phyloP scores from a whole-genome alignment of 1,140 invertebrate genomes.

The Ostrea edulis region DNA sequence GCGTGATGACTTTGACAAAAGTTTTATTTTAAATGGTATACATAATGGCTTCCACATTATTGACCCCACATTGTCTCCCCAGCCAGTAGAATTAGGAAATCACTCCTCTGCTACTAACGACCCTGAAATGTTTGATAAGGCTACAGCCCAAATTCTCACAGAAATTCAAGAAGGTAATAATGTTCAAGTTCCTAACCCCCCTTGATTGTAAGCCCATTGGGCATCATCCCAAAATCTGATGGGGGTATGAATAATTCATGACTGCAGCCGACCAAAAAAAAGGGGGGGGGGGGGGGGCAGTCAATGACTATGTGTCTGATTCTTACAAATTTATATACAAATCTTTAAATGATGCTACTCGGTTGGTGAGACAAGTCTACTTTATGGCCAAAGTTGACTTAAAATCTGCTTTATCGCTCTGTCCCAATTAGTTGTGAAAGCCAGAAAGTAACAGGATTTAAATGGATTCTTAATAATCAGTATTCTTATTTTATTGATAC shows the following conservation, averaged over 20 bases:
- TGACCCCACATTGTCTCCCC: not conserved
- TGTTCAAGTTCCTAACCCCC: constrained; percentile 1
- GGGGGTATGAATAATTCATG: constrained; percentile 48
- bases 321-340: too few relatives aligned
- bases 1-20: constrained; percentile 28
- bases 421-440: constrained; percentile 29
- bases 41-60: not conserved
- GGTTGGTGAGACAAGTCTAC: not conserved
- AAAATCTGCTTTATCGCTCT: constrained; percentile 49
- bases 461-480: not conserved
- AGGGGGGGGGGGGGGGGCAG: constrained; percentile 37
- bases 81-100: not conserved
- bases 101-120: not conserved
- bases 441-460: constrained; percentile 28
- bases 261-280: constrained; percentile 40
- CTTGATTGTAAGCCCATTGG: constrained; percentile 39
- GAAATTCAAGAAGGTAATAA: constrained; percentile 44
- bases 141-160: constrained; percentile 3
- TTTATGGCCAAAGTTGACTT: constrained; percentile 48
- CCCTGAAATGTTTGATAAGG: not conserved
- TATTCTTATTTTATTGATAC: constrained; percentile 7
- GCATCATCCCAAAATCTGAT: constrained; percentile 44
- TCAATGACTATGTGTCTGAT: constrained; percentile 52
- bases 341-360: not conserved
- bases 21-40: constrained; percentile 29